phyloP scores from a whole-genome alignment of 2,888 invertebrate genomes.

The Sminthurides aquaticus region DNA sequence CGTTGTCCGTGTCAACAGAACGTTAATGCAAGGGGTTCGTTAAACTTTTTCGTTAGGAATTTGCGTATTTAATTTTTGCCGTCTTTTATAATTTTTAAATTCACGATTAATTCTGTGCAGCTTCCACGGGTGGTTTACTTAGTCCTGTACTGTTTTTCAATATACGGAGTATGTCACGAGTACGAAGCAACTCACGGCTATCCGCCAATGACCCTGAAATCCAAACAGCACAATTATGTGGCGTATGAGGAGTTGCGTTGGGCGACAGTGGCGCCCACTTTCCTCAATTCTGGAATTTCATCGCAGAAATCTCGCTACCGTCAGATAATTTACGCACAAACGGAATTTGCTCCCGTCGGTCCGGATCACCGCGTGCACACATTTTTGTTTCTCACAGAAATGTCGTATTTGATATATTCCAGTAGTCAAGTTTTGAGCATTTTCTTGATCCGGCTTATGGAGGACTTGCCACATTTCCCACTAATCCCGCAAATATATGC shows the following conservation, averaged over 20 bases:
- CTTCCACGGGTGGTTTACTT: constrained; percentile 17
- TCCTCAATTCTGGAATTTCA: not conserved
- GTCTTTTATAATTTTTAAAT: not conserved
- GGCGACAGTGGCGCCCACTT: not conserved
- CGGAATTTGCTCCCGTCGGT: constrained; percentile 6
- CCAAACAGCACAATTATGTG: too few species aligned
- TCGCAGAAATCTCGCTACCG: not conserved
- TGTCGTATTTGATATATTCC: constrained; percentile 16
- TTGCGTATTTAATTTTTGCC: not conserved
- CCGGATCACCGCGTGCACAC: constrained; percentile 1
- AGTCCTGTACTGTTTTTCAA: constrained; percentile 3
- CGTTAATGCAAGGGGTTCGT: constrained; percentile 4
- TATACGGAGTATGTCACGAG: constrained; percentile 13
- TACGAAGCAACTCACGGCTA: constrained; percentile 17
- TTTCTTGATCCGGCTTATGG: constrained; percentile 1
- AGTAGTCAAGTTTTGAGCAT: constrained; percentile 9
- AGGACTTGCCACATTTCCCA: not conserved
- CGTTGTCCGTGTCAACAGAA: not conserved
- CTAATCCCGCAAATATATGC: constrained; percentile 11
- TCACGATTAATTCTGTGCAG: constrained; percentile 2
- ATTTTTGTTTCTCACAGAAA: constrained; percentile 9
- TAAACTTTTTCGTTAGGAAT: not conserved
- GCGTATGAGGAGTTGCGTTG: not conserved
- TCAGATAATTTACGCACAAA: not conserved
- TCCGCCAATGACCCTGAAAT: not conserved